Evolutionary conservation across 37 sponge, comb jelly and placozoan genomes (phyloP).

Genomic region (Chondrosia reniformis): DNA sequence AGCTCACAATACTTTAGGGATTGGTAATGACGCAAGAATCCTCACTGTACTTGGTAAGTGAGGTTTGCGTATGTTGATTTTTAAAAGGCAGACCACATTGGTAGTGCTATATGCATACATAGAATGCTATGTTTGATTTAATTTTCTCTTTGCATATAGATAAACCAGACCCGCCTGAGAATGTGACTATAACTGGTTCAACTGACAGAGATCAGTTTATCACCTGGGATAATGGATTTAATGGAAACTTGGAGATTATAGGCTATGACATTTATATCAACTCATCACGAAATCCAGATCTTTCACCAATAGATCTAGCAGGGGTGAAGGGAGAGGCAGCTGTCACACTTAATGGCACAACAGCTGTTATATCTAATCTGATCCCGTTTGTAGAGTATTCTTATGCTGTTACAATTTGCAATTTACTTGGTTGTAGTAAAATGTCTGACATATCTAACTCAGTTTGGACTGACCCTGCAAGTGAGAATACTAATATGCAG

Average conservation of each 20-base stretch:
- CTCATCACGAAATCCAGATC: not conserved
- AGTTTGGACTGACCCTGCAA: constrained; percentile 33
- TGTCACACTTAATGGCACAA: not conserved
- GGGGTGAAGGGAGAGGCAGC: no score
- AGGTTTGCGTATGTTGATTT: no score
- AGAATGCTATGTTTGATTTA: no score
- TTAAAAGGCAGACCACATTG: no score
- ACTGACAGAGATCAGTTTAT: constrained; percentile 30
- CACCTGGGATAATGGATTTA: constrained; percentile 46
- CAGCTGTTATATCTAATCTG: constrained; percentile 5
- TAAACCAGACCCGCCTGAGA: constrained; percentile 45
- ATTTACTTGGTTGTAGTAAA: constrained; percentile 45
- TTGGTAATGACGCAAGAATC: no score
- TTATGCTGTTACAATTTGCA: constrained; percentile 44
- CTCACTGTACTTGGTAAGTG: no score
- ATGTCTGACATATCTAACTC: constrained; percentile 17
- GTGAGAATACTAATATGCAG: no score
- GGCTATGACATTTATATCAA: constrained; percentile 22
- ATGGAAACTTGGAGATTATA: constrained; percentile 50
- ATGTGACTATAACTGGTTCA: not conserved
- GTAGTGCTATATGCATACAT: no score
- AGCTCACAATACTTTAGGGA: no score
- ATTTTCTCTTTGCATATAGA: constrained; percentile 41
- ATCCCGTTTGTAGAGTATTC: constrained; percentile 52
- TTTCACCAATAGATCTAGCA: not conserved